Evolutionary conservation across 2,797 vertebrate species (phyloP), one percentile per base, ranked within the genome.

Genomic region (Channa striata): DNA sequence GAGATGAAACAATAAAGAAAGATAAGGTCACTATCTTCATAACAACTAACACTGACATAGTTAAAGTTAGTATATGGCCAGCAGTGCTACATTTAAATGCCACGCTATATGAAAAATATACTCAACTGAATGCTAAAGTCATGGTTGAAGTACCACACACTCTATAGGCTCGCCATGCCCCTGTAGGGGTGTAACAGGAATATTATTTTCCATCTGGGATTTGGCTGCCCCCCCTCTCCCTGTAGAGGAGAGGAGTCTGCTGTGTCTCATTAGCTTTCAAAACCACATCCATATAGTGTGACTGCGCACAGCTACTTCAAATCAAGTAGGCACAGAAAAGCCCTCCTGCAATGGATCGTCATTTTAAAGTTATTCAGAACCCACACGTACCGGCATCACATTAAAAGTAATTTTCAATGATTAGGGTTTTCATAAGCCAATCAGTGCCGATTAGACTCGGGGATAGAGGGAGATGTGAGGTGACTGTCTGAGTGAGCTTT

Each of bases 221-320:
- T 78, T 74, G 51, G 56, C 72, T 71, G 58, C 59, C 52, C 59
- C 37, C 54, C 2, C 37, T 52, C 2, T 76, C 48, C 56, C 64
- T 6, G 5, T 59, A 39, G 80, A 84, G 52, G 21, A 74, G 67
- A 68, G 37, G 40, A 70, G 58, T 56, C 67, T 74, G 59, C 74
- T 79, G 61, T 68, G 25, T 81, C 87, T 92, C 83, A 90, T 92
- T 89, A 85, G 85, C 75, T 90, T 89, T 90, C 90, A 76, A 82
- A 81, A 77, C 80, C 86, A 78, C 87, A 78, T 87, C 87, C 77
- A 74, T 69, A 77, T 54, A 50, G 76, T 80, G 46, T 78, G 78
- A 84, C 81, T 82, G 59, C 16, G 40, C 74, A 81, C 63, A 66
- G 80, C 84, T 80, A 69, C 81, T 89, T 73, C 60, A 86, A 82